Base-by-base conservation (phyloP, 2,888 invertebrate genomes). In the Mesorhabditis spiculigera region DNA sequence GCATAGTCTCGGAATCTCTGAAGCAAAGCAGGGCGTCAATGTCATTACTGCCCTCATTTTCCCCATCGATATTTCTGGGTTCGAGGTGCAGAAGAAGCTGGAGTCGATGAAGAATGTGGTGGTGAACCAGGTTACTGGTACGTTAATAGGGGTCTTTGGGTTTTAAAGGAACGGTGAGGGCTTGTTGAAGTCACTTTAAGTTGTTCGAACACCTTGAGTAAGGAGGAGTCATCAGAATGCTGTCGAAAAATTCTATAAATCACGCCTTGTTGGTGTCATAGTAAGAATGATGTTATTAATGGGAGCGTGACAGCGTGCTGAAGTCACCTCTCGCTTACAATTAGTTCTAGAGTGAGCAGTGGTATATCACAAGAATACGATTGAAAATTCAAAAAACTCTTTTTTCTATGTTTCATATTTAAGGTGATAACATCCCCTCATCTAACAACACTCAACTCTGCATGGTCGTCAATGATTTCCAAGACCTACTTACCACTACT, bases 1-100 rank as follows among this genome's bases (percentile, higher is more conserved):
- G 58, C 58, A 50, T 50, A 50, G 58, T 50, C 58, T 50, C n/a
- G 58, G 58, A 10, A 50, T 50, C 58, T 50, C 58, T 10, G n/a
- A 50, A 50, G 58, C 58, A 3, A n/a, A 50, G 8, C 10, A 13
- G 10, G 58, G 58, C n/a, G 58, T 50, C 10, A 50, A 50, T 50
- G 58, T 50, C 10, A 50, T 50, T n/a, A 13, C 58, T 13, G 58
- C 58, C 10, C 58, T 50, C 58, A 50, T 50, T n/a, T 50, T 50
- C n/a, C 58, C 58, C 1, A 50, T n/a, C 8, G 58, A 50, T 13
- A 50, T 50, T n/a, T 13, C 10, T n/a, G 58, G 10, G 8, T 50
- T 10, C 10, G 58, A 50, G n/a, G 58, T 50, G 58, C 58, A 50
- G 58, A 50, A 3, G n/a, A 10, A 50, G 8, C n/a, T 50, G 58